These are phyloP conservation scores for Peromyscus melanophrys DNA, from an alignment of 2,797 vertebrate species.

Conservation along the genomic window DNA sequence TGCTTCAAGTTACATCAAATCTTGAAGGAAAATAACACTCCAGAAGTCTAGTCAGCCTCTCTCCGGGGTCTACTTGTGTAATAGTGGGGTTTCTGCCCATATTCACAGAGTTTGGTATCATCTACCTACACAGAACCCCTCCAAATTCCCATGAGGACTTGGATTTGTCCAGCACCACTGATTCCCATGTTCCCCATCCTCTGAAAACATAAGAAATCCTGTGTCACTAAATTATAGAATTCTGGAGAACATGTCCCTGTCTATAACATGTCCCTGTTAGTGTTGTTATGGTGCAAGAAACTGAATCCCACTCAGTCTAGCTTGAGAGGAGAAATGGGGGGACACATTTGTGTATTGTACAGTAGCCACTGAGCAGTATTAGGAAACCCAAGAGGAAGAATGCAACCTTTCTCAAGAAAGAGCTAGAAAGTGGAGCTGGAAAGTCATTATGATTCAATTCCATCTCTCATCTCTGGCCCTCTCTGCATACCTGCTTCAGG, in stretches of 20 bases:
- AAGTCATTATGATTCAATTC: background rate
- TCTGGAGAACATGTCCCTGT: background rate
- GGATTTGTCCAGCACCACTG: background rate
- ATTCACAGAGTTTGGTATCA: background rate
- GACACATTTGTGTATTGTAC: background rate
- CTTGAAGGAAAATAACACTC: constrained; percentile 31
- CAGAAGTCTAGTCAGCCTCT: background rate
- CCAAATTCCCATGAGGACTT: background rate
- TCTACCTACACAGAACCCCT: background rate
- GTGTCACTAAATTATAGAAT: background rate
- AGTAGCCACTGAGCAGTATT: background rate
- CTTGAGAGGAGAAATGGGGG: background rate
- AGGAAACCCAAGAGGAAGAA: constrained; percentile 36
- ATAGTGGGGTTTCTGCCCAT: background rate
- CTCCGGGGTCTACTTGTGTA: background rate
- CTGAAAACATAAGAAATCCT: background rate
- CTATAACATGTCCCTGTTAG: background rate
- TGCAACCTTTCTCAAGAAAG: constrained; percentile 37
- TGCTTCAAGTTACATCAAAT: constrained; percentile 52
- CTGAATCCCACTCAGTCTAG: background rate
- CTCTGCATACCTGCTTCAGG: background rate
- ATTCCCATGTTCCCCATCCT: background rate
- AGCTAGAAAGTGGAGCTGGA: background rate
- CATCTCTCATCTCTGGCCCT: background rate
- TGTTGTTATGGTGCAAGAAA: background rate